These are phyloP conservation scores for Pocillopora verrucosa DNA, from an alignment of 64 coral and sea anemone genomes.

Conservation along the genomic window DNA sequence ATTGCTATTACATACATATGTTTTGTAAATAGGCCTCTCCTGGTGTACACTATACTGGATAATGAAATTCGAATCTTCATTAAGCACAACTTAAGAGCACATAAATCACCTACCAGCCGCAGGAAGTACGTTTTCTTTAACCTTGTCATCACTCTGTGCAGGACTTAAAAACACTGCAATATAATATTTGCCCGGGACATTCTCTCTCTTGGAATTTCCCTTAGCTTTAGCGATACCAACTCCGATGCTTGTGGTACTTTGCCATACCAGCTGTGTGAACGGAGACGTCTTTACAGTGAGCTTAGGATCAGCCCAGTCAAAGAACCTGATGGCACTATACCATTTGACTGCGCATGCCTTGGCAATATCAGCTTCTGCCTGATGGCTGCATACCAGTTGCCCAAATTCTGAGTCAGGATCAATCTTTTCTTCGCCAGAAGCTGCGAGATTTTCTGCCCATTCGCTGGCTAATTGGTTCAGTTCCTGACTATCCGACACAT, in stretches of 20 bases:
- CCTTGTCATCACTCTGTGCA: constrained; percentile 5
- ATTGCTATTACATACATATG: not conserved
- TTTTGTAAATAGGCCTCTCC: no score
- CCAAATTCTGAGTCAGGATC: constrained; percentile 7
- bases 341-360: constrained; percentile 51
- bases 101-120: constrained; percentile 18
- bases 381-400: constrained; percentile 34
- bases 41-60: no score
- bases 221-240: constrained; percentile 39
- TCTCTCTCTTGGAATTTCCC: not conserved
- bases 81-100: no score
- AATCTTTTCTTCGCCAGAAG: constrained; percentile 20
- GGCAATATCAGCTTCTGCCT: not conserved
- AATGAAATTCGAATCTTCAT: no score
- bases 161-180: constrained; percentile 40
- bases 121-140: constrained; percentile 35
- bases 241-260: constrained; percentile 1
- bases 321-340: constrained; percentile 38
- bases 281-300: constrained; percentile 38
- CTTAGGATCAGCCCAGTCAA: constrained; percentile 51
- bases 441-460: constrained; percentile 19
- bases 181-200: not conserved
- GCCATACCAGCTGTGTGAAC: constrained; percentile 55
- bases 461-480: not conserved
- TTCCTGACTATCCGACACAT: not conserved